phyloP scores from a whole-genome alignment of 2,113 vertebrate species.

The Pseudolaguvia tuberculata region DNA sequence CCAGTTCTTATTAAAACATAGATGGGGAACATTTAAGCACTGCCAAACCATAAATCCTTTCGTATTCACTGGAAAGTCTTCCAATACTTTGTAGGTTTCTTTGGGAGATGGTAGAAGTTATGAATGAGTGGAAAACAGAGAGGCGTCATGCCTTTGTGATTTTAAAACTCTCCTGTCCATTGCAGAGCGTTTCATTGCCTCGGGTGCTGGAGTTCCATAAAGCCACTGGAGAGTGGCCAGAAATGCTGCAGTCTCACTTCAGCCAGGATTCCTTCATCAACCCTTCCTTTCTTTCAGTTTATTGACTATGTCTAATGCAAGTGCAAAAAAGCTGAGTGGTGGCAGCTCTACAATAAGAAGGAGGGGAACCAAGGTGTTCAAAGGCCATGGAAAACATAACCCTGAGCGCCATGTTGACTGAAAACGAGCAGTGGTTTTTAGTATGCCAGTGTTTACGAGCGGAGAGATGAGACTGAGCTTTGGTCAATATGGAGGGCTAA shows the following conservation, averaged over 20 bases:
- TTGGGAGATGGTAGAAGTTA: background rate
- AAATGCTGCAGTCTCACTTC: constrained; percentile 27
- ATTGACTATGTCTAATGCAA: constrained; percentile 19
- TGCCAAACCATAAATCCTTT: constrained; percentile 23
- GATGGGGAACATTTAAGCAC: constrained; percentile 1
- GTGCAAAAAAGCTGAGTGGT: constrained; percentile 17
- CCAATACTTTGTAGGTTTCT: constrained; percentile 14
- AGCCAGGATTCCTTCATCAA: constrained; percentile 25
- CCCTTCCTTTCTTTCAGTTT: background rate
- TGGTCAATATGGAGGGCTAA: constrained; percentile 11
- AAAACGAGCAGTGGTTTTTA: constrained; percentile 47
- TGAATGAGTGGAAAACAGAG: background rate
- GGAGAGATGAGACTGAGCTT: background rate
- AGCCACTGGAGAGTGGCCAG: constrained; percentile 50
- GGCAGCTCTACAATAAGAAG: constrained; percentile 8
- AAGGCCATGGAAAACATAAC: constrained; percentile 26
- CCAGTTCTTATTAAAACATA: background rate
- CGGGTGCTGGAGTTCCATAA: constrained; percentile 36
- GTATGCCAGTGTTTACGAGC: constrained; percentile 29
- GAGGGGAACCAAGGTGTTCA: constrained; percentile 10
- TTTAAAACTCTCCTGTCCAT: constrained; percentile 44
- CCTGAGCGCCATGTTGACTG: constrained; percentile 32
- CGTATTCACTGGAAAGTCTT: constrained; percentile 14
- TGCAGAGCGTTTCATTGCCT: constrained; percentile 42
- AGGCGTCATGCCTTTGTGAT: constrained; percentile 35